Conservation (phyloP, 1,140 invertebrate species). For the Pollicipes pollicipes region DNA sequence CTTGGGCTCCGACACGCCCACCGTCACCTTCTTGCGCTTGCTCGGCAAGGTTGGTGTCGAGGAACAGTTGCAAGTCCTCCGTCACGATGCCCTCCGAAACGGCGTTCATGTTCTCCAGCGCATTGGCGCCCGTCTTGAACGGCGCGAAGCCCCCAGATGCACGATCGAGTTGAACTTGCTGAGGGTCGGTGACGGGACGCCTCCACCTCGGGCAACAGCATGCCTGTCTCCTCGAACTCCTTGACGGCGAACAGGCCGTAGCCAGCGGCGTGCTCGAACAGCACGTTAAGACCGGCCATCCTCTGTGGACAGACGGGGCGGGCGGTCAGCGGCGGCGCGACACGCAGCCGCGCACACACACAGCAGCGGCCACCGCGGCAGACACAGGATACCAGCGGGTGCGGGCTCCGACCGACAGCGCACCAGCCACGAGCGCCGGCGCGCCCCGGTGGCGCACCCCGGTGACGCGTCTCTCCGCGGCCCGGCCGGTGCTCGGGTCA, state of each 20-base stretch:
- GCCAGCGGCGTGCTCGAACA: constrained; percentile 94
- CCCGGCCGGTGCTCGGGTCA: too few relatives aligned
- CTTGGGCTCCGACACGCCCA: constrained; percentile 81
- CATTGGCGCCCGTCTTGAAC: constrained; percentile 83
- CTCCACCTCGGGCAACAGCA: constrained; percentile 75
- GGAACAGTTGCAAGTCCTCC: constrained; percentile 71
- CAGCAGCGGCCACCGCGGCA: too few relatives aligned
- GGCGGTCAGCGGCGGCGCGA: too few relatives aligned
- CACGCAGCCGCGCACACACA: too few relatives aligned
- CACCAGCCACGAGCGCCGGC: too few relatives aligned
- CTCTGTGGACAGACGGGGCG: too few relatives aligned
- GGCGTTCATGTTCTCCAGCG: constrained; percentile 88
- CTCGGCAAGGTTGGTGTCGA: constrained; percentile 69
- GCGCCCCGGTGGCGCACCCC: too few relatives aligned
- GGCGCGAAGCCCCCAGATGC: constrained; percentile 72
- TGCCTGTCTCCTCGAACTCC: constrained; percentile 90
- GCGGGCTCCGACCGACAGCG: too few relatives aligned
- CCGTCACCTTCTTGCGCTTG: constrained; percentile 49
- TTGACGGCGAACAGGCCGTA: constrained; percentile 78
- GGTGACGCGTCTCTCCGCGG: too few relatives aligned
- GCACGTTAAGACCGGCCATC: constrained; percentile 39
- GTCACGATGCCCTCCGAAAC: constrained; percentile 89
- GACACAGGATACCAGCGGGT: too few relatives aligned
- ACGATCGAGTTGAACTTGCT: constrained; percentile 78
- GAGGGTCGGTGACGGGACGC: constrained; percentile 64